Percentiles rank a stretch among this genome's conserved stretches.
Evolutionary conservation across 2,113 vertebrate species (phyloP).

Genomic region (Bubalus kerabau): DNA sequence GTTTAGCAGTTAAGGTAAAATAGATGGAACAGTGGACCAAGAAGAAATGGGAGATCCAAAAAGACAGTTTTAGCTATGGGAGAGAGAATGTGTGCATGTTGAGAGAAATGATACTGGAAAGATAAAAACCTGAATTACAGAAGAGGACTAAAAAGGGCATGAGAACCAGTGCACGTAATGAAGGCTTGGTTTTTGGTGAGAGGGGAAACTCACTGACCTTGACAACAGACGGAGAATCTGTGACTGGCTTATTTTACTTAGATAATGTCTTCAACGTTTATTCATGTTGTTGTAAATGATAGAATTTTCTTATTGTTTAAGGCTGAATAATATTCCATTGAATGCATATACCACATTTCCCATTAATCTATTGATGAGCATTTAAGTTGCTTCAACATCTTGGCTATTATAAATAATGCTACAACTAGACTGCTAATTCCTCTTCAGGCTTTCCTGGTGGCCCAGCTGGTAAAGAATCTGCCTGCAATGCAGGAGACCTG

Average conservation of each 20-base stretch:
- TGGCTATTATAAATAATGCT: background rate
- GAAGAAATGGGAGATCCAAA: background rate
- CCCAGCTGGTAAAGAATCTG: background rate
- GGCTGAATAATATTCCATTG: background rate
- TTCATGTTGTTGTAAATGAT: background rate
- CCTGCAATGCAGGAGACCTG: background rate
- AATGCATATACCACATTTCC: background rate
- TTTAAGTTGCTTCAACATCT: background rate
- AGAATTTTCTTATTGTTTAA: background rate
- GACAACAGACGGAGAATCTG: background rate
- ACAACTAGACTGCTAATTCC: background rate
- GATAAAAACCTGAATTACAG: background rate
- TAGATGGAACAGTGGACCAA: background rate
- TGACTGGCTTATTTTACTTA: background rate
- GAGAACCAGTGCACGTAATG: background rate
- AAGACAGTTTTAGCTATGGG: background rate
- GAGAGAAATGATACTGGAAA: background rate
- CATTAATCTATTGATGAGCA: background rate
- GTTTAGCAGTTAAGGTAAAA: background rate
- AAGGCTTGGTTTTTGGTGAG: background rate
- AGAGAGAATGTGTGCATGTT: background rate
- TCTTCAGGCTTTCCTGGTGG: background rate
- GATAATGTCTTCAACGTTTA: background rate
- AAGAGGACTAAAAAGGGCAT: background rate
- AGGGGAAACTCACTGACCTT: background rate